These are phyloP conservation scores for Sinonovacula constricta DNA, from an alignment of 1,140 invertebrate species.

Conservation along the genomic window DNA sequence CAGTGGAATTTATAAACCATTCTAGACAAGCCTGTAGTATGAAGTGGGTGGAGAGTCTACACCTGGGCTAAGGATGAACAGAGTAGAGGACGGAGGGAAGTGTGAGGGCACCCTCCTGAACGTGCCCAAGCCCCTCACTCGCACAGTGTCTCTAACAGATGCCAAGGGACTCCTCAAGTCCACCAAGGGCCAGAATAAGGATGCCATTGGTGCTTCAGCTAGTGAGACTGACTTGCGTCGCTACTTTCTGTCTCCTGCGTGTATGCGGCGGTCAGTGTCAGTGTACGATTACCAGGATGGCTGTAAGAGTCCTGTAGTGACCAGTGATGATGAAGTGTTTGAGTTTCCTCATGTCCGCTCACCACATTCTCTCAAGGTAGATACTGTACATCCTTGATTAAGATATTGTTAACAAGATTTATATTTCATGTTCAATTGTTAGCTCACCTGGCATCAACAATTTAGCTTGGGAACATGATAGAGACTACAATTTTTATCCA, in stretches of 20 bases:
- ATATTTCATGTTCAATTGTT: too few species aligned
- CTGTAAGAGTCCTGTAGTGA: slow-evolving; percentile 8
- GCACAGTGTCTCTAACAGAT: slow-evolving; percentile 32
- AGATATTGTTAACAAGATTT: too few species aligned
- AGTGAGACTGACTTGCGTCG: slow-evolving; percentile 46
- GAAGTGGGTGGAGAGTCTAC: too few species aligned
- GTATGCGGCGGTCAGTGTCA: slow-evolving; percentile 42
- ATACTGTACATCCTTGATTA: too few species aligned
- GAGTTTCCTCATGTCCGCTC: slow-evolving; percentile 50
- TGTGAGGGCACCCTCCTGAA: slow-evolving; percentile 3
- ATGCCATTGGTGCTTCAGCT: neutral
- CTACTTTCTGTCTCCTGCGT: slow-evolving; percentile 37
- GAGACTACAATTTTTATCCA: too few species aligned
- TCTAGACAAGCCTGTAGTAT: too few species aligned
- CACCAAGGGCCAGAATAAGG: neutral
- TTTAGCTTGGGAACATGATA: too few species aligned
- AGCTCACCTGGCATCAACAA: too few species aligned
- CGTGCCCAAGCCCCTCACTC: slow-evolving; percentile 26
- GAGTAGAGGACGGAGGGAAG: too few species aligned
- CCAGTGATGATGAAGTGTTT: slow-evolving; percentile 45
- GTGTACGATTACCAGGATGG: slow-evolving; percentile 18
- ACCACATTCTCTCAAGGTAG: slow-evolving; percentile 46
- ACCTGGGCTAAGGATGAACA: too few species aligned
- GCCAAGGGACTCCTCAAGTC: slow-evolving; percentile 8
- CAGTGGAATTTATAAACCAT: too few species aligned